phyloP scores from a whole-genome alignment of 2,797 vertebrate species.

The Cuculus canorus region DNA sequence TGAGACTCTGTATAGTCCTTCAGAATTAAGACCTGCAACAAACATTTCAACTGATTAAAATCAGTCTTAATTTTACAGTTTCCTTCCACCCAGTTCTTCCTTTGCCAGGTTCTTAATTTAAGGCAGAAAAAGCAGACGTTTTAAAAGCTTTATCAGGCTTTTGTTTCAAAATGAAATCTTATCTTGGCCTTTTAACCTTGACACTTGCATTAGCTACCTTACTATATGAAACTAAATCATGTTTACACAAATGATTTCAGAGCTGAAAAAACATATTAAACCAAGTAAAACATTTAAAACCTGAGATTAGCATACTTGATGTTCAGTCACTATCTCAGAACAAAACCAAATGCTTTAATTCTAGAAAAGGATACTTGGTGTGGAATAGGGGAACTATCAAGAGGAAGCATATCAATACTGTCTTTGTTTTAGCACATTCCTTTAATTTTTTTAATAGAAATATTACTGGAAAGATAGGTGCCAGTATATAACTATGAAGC shows the following conservation, averaged over 20 bases:
- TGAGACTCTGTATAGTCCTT: conserved; percentile 97
- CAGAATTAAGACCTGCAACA: conserved; percentile 91
- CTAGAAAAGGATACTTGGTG: background rate
- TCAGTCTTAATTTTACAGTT: background rate
- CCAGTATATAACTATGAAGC: conserved; percentile 1
- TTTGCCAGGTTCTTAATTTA: background rate
- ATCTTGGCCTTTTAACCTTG: conserved; percentile 25
- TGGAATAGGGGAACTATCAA: background rate
- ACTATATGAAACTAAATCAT: conserved; percentile 26
- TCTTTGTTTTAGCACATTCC: background rate
- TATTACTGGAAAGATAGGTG: background rate
- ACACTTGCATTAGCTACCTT: background rate
- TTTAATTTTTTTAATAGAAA: background rate
- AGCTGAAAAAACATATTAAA: conserved; percentile 55
- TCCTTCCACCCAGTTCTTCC: background rate
- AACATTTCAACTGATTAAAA: conserved; percentile 34
- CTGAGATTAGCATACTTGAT: background rate
- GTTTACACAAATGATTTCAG: conserved; percentile 14
- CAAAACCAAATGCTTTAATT: background rate
- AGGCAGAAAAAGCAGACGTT: background rate
- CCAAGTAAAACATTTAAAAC: conserved; percentile 58
- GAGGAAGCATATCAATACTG: background rate
- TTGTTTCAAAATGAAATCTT: conserved; percentile 54
- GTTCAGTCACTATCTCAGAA: conserved; percentile 11
- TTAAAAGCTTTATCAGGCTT: conserved; percentile 41